Conservation (phyloP, 2,113 vertebrate genomes). For the Prunella himalayana region DNA sequence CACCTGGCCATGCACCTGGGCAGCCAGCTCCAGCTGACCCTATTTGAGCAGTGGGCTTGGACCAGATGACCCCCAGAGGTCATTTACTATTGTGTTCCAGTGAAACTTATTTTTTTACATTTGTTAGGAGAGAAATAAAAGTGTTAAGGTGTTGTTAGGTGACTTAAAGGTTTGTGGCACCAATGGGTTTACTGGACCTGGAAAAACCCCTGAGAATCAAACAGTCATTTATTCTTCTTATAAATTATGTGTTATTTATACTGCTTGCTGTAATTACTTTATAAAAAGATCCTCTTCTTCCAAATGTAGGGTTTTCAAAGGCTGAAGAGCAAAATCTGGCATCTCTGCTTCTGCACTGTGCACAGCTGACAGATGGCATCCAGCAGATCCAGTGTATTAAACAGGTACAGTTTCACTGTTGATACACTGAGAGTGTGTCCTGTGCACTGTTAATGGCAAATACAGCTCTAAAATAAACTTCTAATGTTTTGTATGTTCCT, state of each 20-base stretch:
- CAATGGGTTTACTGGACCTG: background rate
- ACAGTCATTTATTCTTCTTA: background rate
- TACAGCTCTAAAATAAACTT: background rate
- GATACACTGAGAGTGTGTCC: background rate
- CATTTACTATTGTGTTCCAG: background rate
- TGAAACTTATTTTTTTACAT: background rate
- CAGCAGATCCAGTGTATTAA: constrained; percentile 88
- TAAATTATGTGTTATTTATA: background rate
- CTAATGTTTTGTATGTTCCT: background rate
- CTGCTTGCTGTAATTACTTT: background rate
- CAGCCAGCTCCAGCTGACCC: background rate
- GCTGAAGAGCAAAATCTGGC: constrained; percentile 74
- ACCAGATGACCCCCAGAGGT: background rate
- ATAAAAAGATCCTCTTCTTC: background rate
- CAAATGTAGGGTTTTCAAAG: constrained; percentile 72
- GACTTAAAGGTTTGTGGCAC: background rate
- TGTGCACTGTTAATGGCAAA: background rate
- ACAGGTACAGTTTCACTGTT: constrained; percentile 73
- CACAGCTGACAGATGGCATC: constrained; percentile 80
- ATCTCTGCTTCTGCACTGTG: constrained; percentile 77
- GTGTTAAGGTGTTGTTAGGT: background rate
- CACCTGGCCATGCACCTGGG: background rate
- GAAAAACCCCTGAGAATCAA: background rate
- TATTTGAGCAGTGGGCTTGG: background rate
- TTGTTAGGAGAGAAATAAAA: background rate